Evolutionary conservation across 1,140 invertebrate species (phyloP).

Genomic region (Drosophila orena): DNA sequence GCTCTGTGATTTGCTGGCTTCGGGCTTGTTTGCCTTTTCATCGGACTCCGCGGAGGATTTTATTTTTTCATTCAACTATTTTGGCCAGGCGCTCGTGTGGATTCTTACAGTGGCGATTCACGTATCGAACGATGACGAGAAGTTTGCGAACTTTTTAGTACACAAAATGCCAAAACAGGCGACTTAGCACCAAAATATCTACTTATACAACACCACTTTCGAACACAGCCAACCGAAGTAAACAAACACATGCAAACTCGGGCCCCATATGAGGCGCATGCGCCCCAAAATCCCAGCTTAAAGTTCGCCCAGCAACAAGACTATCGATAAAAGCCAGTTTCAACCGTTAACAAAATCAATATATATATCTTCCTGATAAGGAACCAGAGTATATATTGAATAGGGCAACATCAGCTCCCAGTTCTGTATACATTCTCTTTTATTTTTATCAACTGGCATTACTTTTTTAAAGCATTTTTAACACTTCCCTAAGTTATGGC

Average conservation of each 20-base stretch:
- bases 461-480: conserved; percentile 32
- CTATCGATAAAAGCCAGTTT: conserved; percentile 45
- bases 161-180: conserved; percentile 56
- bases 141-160: conserved; percentile 27
- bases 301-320: conserved; percentile 13
- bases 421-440: conserved; percentile 6
- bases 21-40: conserved; percentile 7
- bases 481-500: conserved; percentile 15
- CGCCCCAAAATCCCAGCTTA: conserved; percentile 31
- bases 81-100: conserved; percentile 2
- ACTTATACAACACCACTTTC: conserved; percentile 63
- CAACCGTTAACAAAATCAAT: conserved; percentile 40
- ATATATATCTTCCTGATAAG: conserved; percentile 14
- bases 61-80: conserved; percentile 13
- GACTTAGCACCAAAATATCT: conserved; percentile 57
- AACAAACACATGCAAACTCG: conserved; percentile 77
- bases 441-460: conserved; percentile 24
- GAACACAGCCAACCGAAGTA: conserved; percentile 63
- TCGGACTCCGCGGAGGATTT: neutral
- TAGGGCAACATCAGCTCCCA: too few relatives aligned
- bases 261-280: conserved; percentile 51
- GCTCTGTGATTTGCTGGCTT: conserved; percentile 19
- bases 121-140: conserved; percentile 29
- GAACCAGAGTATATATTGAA: neutral
- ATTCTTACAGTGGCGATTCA: neutral